Percentiles rank a stretch among this genome's conserved stretches.
Evolutionary conservation across 2,888 invertebrate genomes (phyloP).

Genomic region (Ceramica pisi): DNA sequence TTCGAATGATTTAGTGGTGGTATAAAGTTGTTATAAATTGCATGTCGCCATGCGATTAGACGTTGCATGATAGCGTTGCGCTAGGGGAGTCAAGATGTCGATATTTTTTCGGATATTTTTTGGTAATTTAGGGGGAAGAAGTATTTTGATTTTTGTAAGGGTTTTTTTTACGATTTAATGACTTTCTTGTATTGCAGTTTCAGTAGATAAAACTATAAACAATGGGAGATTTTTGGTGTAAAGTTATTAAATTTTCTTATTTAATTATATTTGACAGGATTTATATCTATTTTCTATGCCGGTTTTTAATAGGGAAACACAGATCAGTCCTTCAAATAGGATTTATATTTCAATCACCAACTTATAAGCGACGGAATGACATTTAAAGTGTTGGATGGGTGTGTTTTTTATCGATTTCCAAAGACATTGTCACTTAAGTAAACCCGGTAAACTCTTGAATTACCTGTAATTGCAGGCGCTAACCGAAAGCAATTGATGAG

Average conservation of each 20-base stretch:
- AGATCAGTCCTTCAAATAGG: background rate
- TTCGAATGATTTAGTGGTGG: constrained; percentile 43
- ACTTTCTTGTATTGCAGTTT: no score
- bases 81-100: constrained; percentile 36
- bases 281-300: no score
- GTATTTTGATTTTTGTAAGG: no score
- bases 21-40: constrained; percentile 44
- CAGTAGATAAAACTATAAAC: no score
- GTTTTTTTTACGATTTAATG: no score
- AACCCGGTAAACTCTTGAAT: background rate
- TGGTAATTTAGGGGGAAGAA: no score
- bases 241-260: no score
- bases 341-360: background rate
- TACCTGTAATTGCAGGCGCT: background rate
- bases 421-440: background rate
- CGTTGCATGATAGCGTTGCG: constrained; percentile 44
- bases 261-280: no score
- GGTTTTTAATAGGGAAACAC: no score
- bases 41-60: constrained; percentile 51
- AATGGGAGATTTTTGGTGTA: no score
- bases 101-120: constrained; percentile 20
- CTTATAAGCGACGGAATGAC: background rate
- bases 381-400: background rate
- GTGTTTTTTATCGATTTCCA: background rate
- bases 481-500: constrained; percentile 19